These are phyloP conservation scores for Agrochola litura DNA, from an alignment of 2,888 invertebrate species.

Conservation along the genomic window DNA sequence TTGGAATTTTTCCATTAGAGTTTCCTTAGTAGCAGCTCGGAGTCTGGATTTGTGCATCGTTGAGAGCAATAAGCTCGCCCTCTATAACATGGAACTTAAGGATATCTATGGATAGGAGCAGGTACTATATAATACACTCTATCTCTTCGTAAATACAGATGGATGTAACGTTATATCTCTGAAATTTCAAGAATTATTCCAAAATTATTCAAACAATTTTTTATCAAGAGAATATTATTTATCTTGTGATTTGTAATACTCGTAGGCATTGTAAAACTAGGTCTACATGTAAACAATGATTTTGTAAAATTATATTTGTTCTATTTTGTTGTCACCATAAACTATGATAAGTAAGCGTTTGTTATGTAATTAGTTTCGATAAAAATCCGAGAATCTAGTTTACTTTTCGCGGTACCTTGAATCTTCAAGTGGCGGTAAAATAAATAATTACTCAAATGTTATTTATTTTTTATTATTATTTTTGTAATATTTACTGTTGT, in stretches of 20 bases:
- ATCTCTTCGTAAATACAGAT: not conserved
- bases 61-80: not conserved
- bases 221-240: constrained; percentile 11
- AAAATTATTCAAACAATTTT: constrained; percentile 10
- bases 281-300: constrained; percentile 42
- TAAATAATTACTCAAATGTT: constrained; percentile 13
- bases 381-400: constrained; percentile 30
- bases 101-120: too few relatives aligned
- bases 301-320: constrained; percentile 31
- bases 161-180: too few relatives aligned
- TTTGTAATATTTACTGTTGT: not conserved
- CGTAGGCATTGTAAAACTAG: constrained; percentile 34
- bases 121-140: not conserved
- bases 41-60: not conserved
- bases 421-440: constrained; percentile 28
- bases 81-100: too few relatives aligned
- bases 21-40: not conserved
- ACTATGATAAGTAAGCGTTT: constrained; percentile 21
- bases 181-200: not conserved
- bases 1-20: not conserved
- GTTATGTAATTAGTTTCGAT: constrained; percentile 38
- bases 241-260: constrained; percentile 12
- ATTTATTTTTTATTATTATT: not conserved
- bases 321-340: constrained; percentile 18
- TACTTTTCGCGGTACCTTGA: constrained; percentile 21